phyloP scores from a whole-genome alignment of 2,113 vertebrate genomes.

The Ursus arctos region DNA sequence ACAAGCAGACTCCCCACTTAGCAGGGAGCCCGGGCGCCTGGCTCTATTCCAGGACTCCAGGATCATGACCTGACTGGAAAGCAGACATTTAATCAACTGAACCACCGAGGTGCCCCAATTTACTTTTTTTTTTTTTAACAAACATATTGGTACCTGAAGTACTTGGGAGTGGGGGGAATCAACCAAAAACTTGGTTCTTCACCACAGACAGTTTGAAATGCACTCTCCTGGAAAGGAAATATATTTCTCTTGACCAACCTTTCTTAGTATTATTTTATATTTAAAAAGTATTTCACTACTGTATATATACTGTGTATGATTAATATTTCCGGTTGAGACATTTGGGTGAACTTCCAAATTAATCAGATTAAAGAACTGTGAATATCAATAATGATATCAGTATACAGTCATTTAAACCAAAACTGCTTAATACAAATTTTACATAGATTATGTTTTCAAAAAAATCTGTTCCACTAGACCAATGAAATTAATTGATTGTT shows the following conservation, averaged over 20 bases:
- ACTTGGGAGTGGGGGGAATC: background rate
- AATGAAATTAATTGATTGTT: background rate
- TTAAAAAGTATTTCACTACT: background rate
- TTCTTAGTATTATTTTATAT: background rate
- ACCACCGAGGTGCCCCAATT: background rate
- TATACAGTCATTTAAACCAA: constrained; percentile 6
- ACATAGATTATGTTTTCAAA: background rate
- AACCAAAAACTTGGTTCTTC: background rate
- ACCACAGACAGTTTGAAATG: background rate
- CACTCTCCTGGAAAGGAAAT: background rate
- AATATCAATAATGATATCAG: background rate
- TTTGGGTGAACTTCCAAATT: background rate
- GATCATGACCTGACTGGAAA: background rate
- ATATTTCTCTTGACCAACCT: background rate
- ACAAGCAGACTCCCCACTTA: background rate
- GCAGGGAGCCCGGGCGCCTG: too few species aligned
- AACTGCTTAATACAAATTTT: constrained; percentile 27
- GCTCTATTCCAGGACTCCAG: background rate
- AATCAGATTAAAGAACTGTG: background rate
- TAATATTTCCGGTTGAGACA: background rate
- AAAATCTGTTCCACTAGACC: background rate
- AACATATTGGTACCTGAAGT: background rate
- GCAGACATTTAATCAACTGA: background rate
- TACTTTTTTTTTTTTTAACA: background rate
- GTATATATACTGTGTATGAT: background rate